Conservation (phyloP, 2,797 vertebrate species). For the Vipera latastei region DNA sequence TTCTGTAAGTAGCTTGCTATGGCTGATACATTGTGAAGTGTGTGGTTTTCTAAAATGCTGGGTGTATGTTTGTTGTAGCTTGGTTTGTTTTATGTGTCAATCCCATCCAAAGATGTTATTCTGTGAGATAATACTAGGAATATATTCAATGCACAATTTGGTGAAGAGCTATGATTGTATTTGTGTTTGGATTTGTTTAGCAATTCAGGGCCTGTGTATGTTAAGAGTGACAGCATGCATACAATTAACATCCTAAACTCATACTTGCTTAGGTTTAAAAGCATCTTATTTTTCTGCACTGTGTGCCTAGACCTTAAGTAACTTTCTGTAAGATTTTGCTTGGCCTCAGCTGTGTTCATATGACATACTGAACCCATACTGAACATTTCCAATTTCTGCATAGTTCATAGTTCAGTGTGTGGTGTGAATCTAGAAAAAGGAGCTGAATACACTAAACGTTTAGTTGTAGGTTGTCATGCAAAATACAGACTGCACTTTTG, state of each 20-base stretch:
- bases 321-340: not conserved
- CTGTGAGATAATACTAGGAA: not conserved
- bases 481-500: not conserved
- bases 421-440: not conserved
- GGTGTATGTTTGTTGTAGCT: not conserved
- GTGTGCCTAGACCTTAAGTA: not conserved
- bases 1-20: not conserved
- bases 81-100: not conserved
- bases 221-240: not conserved
- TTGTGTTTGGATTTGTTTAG: not conserved
- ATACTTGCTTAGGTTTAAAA: not conserved
- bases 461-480: not conserved
- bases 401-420: not conserved
- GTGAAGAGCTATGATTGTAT: not conserved
- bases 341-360: not conserved
- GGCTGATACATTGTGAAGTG: not conserved
- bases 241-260: not conserved
- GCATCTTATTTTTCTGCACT: not conserved
- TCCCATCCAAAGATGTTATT: not conserved
- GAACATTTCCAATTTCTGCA: not conserved
- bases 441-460: not conserved
- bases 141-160: not conserved
- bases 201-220: no score
- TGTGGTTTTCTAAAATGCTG: not conserved
- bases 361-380: not conserved